Evolutionary conservation across 2,888 invertebrate species (phyloP).

Genomic region (Eubasilissa splendida): DNA sequence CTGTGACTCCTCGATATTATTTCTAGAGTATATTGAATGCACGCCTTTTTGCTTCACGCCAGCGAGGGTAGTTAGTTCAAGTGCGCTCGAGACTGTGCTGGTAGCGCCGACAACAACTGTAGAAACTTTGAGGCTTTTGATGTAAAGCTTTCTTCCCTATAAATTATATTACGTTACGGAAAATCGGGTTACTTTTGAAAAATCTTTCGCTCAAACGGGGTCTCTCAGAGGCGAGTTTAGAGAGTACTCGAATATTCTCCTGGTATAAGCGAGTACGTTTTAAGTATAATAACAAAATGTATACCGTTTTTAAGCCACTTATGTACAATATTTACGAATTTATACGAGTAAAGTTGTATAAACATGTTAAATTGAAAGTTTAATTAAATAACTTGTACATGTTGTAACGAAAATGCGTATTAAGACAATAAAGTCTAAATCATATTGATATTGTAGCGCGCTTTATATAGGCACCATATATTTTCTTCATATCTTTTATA

Average conservation of each 20-base stretch:
- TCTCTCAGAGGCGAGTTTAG: not conserved
- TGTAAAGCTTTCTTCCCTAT: not conserved
- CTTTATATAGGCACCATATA: not conserved
- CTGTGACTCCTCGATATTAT: not conserved
- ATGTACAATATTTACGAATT: not conserved
- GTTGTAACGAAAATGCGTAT: not conserved
- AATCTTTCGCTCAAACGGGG: not conserved
- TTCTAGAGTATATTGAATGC: not conserved
- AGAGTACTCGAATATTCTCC: not conserved
- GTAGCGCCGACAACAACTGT: not conserved
- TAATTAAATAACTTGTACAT: conserved; percentile 11
- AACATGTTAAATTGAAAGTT: conserved; percentile 1
- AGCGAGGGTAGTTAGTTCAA: not conserved
- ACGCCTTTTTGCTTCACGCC: not conserved
- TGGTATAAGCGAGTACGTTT: not conserved
- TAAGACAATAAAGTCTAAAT: not conserved
- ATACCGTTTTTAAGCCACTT: not conserved
- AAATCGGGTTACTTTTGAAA: conserved; percentile 1
- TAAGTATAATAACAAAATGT: not conserved
- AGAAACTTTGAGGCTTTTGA: conserved; percentile 24
- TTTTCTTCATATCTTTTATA: not conserved
- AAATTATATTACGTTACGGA: not conserved
- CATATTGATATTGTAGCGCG: not conserved
- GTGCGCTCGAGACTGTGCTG: not conserved
- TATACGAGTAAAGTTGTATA: not conserved